A percentile compares a stretch with the other conserved stretches of the same genome.
phyloP scores from a whole-genome alignment of 2,888 invertebrate genomes.

The Sphaeridia pumilis region DNA sequence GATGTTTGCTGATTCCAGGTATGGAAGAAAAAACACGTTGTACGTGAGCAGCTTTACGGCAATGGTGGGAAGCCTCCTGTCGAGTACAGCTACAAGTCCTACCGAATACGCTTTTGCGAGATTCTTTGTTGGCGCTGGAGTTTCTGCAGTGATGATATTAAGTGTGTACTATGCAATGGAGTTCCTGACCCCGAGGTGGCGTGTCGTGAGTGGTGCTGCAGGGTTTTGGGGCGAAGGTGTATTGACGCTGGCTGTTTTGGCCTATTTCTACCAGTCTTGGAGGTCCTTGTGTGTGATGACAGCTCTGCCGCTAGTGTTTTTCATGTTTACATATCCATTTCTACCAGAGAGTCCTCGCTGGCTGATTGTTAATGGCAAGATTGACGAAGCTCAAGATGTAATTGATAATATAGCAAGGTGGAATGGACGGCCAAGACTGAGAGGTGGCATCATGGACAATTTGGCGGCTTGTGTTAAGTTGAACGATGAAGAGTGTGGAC shows the following conservation, averaged over 20 bases:
- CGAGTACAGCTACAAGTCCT: neutral
- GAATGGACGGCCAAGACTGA: neutral
- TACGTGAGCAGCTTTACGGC: neutral
- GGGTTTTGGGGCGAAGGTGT: slow-evolving; percentile 5
- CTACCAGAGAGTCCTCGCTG: slow-evolving; percentile 8
- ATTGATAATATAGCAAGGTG: neutral
- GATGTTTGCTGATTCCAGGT: neutral
- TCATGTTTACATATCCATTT: slow-evolving; percentile 6
- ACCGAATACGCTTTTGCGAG: neutral
- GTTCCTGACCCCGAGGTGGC: slow-evolving; percentile 6
- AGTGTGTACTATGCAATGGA: slow-evolving; percentile 4
- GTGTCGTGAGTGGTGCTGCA: slow-evolving; percentile 4
- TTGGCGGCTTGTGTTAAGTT: no score
- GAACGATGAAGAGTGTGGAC: neutral
- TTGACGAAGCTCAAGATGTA: slow-evolving; percentile 1
- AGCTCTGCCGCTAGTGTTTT: slow-evolving; percentile 2
- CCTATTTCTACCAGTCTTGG: slow-evolving; percentile 2
- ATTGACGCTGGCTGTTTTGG: slow-evolving; percentile 1
- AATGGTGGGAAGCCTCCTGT: slow-evolving; percentile 1
- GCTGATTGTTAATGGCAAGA: slow-evolving; percentile 1
- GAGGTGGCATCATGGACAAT: slow-evolving; percentile 1
- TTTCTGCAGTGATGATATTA: neutral
- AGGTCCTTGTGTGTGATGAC: neutral
- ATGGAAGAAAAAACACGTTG: neutral
- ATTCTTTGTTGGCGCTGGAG: slow-evolving; percentile 4